Evolutionary conservation across 1,140 invertebrate genomes (phyloP), one percentile per base, ranked within the genome.

Genomic region (Gonioctena quinquepunctata): DNA sequence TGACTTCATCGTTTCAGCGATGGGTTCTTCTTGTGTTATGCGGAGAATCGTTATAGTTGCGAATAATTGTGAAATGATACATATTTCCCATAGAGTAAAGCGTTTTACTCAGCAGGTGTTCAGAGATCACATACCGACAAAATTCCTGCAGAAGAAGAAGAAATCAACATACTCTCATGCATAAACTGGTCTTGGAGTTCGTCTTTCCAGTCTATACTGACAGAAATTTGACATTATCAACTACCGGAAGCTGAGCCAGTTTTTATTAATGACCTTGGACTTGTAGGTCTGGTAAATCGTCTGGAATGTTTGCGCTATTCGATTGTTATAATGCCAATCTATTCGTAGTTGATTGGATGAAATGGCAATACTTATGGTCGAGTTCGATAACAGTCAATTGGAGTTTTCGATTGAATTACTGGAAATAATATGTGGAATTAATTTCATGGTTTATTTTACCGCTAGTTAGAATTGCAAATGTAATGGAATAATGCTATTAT

Each of bases 101-200:
- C 18, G 52, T 23, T 54, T 16, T 54, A 54, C 52, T 18, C 52
- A 23, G 59, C 59, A 61, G 59, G 59, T 61, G 25, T 61, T 23
- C 27, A 4, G 22, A 27, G 25, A 61, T 61, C 13, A 61, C 23
- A 61, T 61, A 61, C 59, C 59, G 25, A 27, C 21, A 23, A 27
- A 27, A 61, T 61, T 61, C 59, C 22, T 25, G 16, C 19, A 54
- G 52, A 27, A 23, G 16, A 61, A 19, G 8, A 7, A 18, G 25
- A 27, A 25, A 61, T 27, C 59, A 61, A 61, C 59, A 61, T 61
- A 61, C 25, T 61, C 59, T 61, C 59, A 61, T 61, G 59, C 3
- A 13, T 23, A 18, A 60, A 60, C 23, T 25, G 57, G 22, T 61
- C 59, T 61, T 13, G 16, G 59, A 5, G 4, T 25, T 2, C 27